phyloP scores from a whole-genome alignment of 2,113 vertebrate genomes.

The Antechinus flavipes region DNA sequence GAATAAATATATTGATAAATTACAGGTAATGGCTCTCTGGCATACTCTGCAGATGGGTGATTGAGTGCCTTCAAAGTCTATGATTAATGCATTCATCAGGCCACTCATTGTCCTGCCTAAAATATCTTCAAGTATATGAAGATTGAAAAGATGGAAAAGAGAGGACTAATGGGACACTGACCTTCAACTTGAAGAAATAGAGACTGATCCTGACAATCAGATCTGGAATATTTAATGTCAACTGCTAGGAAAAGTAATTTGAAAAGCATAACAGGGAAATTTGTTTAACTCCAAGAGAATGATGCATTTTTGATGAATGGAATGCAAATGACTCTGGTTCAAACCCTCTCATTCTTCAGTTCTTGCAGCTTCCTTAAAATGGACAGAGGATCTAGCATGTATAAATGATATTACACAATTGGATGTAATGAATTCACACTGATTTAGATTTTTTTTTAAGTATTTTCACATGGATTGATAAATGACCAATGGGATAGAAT shows the following conservation, averaged over 20 bases:
- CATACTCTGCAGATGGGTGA: neutral
- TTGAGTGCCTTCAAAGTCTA: neutral
- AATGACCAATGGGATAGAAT: neutral
- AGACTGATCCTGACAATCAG: neutral
- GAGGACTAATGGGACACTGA: neutral
- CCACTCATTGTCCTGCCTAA: neutral
- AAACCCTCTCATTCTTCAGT: neutral
- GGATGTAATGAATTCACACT: neutral
- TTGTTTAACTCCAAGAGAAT: neutral
- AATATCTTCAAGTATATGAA: neutral
- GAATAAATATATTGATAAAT: constrained; percentile 2
- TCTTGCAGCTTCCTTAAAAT: neutral
- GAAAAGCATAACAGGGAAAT: constrained; percentile 9
- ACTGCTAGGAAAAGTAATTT: neutral
- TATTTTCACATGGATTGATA: neutral
- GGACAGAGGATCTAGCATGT: neutral
- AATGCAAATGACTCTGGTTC: neutral
- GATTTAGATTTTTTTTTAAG: constrained; percentile 15
- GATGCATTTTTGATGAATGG: constrained; percentile 22
- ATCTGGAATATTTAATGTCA: constrained; percentile 17
- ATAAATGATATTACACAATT: neutral
- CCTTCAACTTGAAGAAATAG: constrained; percentile 11
- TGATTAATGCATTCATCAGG: neutral
- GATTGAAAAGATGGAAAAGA: neutral
- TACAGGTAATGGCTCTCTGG: neutral